Conservation (phyloP, 2,113 vertebrate species). For the Amphiprion ocellaris region DNA sequence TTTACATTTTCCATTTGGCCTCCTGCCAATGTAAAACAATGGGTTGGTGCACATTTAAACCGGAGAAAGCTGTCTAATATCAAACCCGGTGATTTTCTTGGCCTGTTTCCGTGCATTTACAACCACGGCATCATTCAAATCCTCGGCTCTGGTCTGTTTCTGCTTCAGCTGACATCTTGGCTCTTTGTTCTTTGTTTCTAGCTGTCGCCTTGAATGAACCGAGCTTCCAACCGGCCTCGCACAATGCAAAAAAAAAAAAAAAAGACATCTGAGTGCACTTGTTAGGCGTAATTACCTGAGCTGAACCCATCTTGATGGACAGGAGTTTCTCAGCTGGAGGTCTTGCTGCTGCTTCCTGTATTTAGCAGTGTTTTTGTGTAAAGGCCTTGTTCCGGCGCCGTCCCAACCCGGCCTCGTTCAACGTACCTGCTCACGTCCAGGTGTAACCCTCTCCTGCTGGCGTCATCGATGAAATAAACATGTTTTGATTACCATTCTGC, state of each 20-base stretch:
- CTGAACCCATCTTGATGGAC: constrained; percentile 14
- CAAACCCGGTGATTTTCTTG: no score
- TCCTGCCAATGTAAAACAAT: no score
- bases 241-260: neutral
- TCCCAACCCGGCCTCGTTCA: neutral
- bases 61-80: neutral
- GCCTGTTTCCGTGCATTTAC: neutral
- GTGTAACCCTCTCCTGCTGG: neutral
- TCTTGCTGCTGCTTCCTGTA: neutral
- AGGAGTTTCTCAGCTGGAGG: constrained; percentile 33
- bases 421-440: neutral
- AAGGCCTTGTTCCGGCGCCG: neutral
- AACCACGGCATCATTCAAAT: neutral
- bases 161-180: neutral
- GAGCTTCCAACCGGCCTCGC: neutral
- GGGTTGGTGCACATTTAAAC: no score
- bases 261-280: neutral
- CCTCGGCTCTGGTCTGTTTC: neutral
- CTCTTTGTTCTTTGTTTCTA: constrained; percentile 9
- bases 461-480: constrained; percentile 27
- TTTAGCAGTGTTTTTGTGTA: constrained; percentile 15
- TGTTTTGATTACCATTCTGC: constrained; percentile 21
- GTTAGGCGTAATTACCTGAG: constrained; percentile 9
- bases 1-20: no score
- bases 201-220: neutral